phyloP scores from a whole-genome alignment of 2,797 vertebrate species.

The Halcyon chelicuti region DNA sequence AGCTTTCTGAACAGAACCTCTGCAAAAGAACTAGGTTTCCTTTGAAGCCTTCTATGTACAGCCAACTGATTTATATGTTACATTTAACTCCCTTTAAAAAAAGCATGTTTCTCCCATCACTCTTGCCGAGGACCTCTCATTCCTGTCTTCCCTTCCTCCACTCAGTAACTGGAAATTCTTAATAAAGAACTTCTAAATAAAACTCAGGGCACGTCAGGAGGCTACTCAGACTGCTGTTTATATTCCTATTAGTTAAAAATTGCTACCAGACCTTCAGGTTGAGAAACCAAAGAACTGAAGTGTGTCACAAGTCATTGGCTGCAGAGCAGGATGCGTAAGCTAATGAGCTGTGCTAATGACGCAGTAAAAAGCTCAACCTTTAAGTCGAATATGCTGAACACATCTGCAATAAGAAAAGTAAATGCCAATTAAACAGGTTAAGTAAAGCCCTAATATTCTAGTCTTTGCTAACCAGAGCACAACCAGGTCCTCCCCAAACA shows the following conservation, averaged over 20 bases:
- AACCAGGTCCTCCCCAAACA: neutral
- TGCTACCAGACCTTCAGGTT: neutral
- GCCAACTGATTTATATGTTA: neutral
- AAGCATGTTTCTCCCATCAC: neutral
- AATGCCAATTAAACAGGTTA: neutral
- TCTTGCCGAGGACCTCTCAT: neutral
- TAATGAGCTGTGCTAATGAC: neutral
- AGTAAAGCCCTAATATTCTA: neutral
- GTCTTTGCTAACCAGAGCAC: neutral
- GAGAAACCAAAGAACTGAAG: neutral
- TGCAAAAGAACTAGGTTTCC: neutral
- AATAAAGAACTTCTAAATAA: neutral
- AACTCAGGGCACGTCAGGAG: rapidly evolving
- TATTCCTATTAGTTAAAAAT: neutral
- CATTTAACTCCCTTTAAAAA: neutral
- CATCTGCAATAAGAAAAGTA: conserved; percentile 62
- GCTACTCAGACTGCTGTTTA: neutral
- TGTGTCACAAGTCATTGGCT: neutral
- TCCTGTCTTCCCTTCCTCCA: neutral
- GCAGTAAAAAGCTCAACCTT: neutral
- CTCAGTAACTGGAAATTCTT: neutral
- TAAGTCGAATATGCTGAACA: conserved; percentile 62
- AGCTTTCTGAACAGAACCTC: neutral
- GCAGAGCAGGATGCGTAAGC: neutral
- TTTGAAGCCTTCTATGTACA: neutral